Evolutionary conservation across 2,888 invertebrate genomes (phyloP).

Genomic region (Halictus ligatus): DNA sequence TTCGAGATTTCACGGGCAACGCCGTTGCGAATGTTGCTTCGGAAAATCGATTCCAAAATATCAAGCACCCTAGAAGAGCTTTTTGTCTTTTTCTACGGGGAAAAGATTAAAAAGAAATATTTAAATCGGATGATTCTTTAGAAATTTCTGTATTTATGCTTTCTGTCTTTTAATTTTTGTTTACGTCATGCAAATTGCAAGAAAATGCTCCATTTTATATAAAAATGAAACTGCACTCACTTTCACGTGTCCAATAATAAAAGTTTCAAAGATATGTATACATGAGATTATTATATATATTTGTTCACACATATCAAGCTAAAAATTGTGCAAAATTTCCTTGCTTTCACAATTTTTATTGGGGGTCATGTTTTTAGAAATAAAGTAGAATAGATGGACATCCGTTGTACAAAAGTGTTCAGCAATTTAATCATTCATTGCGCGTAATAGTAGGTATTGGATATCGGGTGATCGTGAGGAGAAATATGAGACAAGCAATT

Average conservation of each 20-base stretch:
- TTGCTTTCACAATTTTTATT: no score
- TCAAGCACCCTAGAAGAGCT: background rate
- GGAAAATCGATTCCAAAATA: background rate
- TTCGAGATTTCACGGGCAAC: background rate
- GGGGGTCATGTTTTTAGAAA: background rate
- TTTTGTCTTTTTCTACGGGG: no score
- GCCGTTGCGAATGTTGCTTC: background rate
- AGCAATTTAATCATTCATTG: background rate
- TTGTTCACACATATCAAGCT: no score
- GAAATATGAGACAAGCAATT: background rate
- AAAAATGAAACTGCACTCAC: no score
- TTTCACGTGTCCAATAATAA: background rate
- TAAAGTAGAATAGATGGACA: background rate
- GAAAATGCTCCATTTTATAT: no score
- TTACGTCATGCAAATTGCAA: background rate
- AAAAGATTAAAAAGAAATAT: background rate
- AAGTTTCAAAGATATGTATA: no score
- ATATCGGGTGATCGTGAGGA: background rate
- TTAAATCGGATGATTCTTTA: background rate
- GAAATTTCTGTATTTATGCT: background rate
- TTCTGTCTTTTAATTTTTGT: no score
- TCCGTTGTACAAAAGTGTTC: background rate
- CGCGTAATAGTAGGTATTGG: background rate
- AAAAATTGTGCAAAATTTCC: no score
- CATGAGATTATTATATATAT: no score